Conservation (phyloP, 2,797 vertebrate genomes). For the Melanotaenia maccullochi region DNA sequence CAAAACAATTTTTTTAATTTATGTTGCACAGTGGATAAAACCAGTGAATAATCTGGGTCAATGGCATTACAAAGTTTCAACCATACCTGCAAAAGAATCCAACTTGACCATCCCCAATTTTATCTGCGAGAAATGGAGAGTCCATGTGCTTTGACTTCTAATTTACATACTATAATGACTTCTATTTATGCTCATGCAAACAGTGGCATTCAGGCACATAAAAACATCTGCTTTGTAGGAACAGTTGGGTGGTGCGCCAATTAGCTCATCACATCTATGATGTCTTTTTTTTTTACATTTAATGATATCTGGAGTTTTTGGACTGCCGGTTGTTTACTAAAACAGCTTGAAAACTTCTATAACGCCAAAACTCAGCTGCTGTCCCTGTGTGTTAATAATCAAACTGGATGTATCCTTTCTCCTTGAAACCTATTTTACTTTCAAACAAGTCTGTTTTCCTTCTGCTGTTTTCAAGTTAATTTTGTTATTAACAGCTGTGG, state of each 20-base stretch:
- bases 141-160: neutral
- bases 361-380: neutral
- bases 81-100: neutral
- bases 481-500: neutral
- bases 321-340: neutral
- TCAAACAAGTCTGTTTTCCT: neutral
- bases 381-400: neutral
- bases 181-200: conserved; percentile 4
- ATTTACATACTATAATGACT: neutral
- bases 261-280: conserved; percentile 2
- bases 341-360: neutral
- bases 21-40: neutral
- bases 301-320: neutral
- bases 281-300: conserved; percentile 4
- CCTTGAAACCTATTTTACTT: neutral
- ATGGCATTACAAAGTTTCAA: neutral
- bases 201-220: neutral
- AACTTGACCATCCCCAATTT: neutral
- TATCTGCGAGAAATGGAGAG: neutral
- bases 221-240: conserved; percentile 13
- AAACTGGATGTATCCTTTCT: neutral
- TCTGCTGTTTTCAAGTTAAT: neutral
- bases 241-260: conserved; percentile 3
- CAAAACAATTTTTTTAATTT: neutral
- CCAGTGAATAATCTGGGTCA: neutral